Evolutionary conservation across 2,888 invertebrate genomes (phyloP).

Genomic region (Beris morrisii): DNA sequence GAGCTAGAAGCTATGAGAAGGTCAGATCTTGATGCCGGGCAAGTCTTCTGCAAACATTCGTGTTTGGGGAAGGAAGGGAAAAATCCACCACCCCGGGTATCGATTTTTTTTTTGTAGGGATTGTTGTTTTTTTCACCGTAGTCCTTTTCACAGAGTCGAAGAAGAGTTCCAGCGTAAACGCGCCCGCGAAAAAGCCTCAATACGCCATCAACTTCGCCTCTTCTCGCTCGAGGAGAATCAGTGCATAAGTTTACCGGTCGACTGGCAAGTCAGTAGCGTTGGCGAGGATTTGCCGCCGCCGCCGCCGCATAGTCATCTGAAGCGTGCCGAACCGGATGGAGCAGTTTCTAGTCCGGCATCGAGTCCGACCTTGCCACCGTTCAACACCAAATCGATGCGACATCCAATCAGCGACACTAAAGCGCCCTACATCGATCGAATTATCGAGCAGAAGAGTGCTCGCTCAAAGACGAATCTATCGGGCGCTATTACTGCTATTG

Average conservation of each 20-base stretch:
- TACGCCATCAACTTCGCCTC: conserved; percentile 73
- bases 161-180: conserved; percentile 86
- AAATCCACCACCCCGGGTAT: too few relatives aligned
- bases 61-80: too few relatives aligned
- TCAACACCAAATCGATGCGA: background rate
- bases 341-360: conserved; percentile 60
- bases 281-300: conserved; percentile 50
- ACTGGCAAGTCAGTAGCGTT: conserved; percentile 45
- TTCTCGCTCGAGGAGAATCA: conserved; percentile 65
- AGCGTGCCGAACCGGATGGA: conserved; percentile 73
- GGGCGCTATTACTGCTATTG: background rate
- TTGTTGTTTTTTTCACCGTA: conserved; percentile 13
- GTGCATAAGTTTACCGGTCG: conserved; percentile 62
- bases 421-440: conserved; percentile 34
- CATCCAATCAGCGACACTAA: conserved; percentile 23
- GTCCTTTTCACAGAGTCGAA: conserved; percentile 63
- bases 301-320: conserved; percentile 54
- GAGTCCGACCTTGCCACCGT: conserved; percentile 53
- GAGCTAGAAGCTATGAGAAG: conserved; percentile 81
- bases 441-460: conserved; percentile 34
- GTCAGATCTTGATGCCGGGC: conserved; percentile 43
- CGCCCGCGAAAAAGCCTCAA: conserved; percentile 73
- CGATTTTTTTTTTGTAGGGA: background rate
- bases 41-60: too few relatives aligned
- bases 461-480: conserved; percentile 5